Conservation (phyloP, 2,888 invertebrate species). For the Folsomia candida region DNA sequence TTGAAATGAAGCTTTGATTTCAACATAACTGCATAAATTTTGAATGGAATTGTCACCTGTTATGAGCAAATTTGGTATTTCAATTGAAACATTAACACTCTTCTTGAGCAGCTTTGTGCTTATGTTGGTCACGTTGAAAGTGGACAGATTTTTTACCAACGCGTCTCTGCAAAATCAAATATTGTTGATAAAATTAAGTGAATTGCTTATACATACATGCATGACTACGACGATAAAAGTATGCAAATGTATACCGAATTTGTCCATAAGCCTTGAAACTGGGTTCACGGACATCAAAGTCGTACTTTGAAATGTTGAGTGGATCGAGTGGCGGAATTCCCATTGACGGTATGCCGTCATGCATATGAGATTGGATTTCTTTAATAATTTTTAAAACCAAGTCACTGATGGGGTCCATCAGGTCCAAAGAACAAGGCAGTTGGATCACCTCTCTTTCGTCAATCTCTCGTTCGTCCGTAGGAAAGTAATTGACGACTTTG, state of each 20-base stretch:
- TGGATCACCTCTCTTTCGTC: too few relatives aligned
- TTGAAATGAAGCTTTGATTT: too few relatives aligned
- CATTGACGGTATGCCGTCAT: slow-evolving; percentile 23
- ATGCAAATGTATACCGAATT: too few relatives aligned
- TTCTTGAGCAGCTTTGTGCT: slow-evolving; percentile 16
- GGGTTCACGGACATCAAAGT: slow-evolving; percentile 1
- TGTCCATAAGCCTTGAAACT: slow-evolving; percentile 15
- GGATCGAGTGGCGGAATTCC: slow-evolving; percentile 38
- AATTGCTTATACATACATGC: too few relatives aligned
- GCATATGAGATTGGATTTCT: slow-evolving; percentile 23
- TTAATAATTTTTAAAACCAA: slow-evolving; percentile 22
- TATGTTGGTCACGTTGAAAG: slow-evolving; percentile 24
- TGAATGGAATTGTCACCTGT: too few relatives aligned
- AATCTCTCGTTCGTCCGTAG: too few relatives aligned
- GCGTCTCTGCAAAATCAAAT: slow-evolving; percentile 7
- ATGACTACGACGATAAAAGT: too few relatives aligned
- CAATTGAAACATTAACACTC: slow-evolving; percentile 20
- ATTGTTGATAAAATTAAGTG: background rate
- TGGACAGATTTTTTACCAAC: slow-evolving; percentile 11
- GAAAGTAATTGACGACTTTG: too few relatives aligned
- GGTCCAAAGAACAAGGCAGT: too few relatives aligned
- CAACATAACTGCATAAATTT: too few relatives aligned
- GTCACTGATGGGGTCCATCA: background rate
- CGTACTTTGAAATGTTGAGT: background rate
- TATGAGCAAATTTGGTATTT: slow-evolving; percentile 13